Base-by-base conservation (phyloP, 2,888 invertebrate genomes). In the Eristalinus aeneus region DNA sequence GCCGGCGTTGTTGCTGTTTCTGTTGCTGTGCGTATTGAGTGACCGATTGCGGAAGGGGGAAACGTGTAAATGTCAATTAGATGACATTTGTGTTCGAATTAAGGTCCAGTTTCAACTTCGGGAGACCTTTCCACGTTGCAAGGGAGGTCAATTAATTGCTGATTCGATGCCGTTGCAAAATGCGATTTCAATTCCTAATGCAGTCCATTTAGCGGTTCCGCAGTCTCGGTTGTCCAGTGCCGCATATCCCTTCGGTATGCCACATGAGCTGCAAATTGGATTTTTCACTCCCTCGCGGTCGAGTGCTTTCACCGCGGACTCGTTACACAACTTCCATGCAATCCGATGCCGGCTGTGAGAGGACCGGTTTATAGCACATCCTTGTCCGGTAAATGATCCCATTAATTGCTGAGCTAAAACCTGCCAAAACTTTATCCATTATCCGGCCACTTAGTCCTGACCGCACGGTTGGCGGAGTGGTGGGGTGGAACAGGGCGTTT, bases 141-240 rank as follows among this genome's bases (percentile, higher is more conserved):
- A n/a, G n/a, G n/a, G n/a, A n/a, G n/a, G n/a, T n/a, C n/a, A 60
- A 71, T 71, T 71, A 60, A 32, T 9, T 58, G 69, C 23, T 11
- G 23, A 58, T 36, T 56, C 22, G 5, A n/a, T n/a, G n/a, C 6
- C n/a, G 46, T 0, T 46, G 46, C 46, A 16, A 46, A 46, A 46
- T 46, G 16, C n/a, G 46, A 46, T 16, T 16, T 46, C 46, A 8
- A 16, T 16, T 16, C 46, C 16, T 16, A 8, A n/a, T 46, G 46
- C 39, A 46, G 39, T 39, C 12, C 39, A 39, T 39, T 39, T 6
- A 5, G 39, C 39, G 4, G 12, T 16, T 12, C 5, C 39, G 5
- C 6, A 16, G 16, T 16, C 46, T 16, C 46, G 5, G 2, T 27
- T 27, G 5, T 27, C 27, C 27, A 27, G 27, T 39, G 39, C 20